Evolutionary conservation across 2,113 vertebrate species (phyloP), one percentile per base, ranked within the genome.

Genomic region (Syrrhaptes paradoxus): DNA sequence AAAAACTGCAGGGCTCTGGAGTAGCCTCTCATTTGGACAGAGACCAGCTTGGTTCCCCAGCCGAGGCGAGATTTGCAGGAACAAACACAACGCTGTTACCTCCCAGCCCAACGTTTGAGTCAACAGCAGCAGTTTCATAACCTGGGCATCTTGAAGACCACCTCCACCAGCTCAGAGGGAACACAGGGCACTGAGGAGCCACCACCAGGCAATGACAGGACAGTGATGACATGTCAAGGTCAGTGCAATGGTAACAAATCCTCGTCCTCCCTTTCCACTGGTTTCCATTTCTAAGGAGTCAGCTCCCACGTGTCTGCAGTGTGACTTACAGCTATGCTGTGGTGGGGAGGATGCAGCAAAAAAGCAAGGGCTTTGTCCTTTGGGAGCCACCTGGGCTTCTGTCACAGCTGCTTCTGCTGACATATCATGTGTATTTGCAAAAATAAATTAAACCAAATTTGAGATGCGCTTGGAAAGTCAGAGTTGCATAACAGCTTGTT

Each of bases 261-360:
- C 52, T 77, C 24, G 36, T 71, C 76, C 85, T 95, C 85, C 26
- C 76, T 77, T 66, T 80, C 46, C 71, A 54, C 72, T 46, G 96
- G 96, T 98, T 96, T 98, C 97, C 90, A 90, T 98, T 98, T 98
- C 97, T 61, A 82, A 97, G 89, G 94, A 95, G 95, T 98, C 98
- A 98, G 97, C 97, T 85, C 86, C 93, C 95, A 85, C 10, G 6
- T 67, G 88, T 62, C 74, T 78, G 62, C 96, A 96, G 57, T 51
- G 93, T 95, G 96, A 97, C 92, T 97, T 85, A 66, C 8, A 61
- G 85, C 75, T 87, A 72, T 85, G 80, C 78, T 65, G 70, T 49
- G 85, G 57, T 76, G 36, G 45, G 38, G 57, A 92, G 49, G 67
- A 57, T 85, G 75, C 81, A 89, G 85, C 45, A 91, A 73, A 96